Evolutionary conservation across 2,888 invertebrate genomes (phyloP), one percentile per base, ranked within the genome.

Genomic region (Stegophylla sp.): DNA sequence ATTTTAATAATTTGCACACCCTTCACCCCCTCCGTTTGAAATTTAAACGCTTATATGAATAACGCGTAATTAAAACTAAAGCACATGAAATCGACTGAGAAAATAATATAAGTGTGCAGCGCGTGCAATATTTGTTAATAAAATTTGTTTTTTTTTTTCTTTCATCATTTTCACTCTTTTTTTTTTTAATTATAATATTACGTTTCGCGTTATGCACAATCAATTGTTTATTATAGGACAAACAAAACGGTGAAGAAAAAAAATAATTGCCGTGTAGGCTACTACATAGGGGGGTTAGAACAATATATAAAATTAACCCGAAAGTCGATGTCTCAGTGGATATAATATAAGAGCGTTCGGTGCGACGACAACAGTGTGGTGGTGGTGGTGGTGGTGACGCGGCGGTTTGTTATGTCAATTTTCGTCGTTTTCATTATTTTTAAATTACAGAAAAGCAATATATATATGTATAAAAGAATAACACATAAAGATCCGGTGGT

Each of bases 361-460:
- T 5, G 7, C 23, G n/a, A 3, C 28, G 61, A 28, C 23, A 28
- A 28, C 61, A n/a, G n/a, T n/a, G n/a, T n/a, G n/a, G n/a, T n/a
- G n/a, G n/a, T n/a, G n/a, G n/a, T n/a, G n/a, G n/a, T n/a, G n/a
- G n/a, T n/a, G n/a, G n/a, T n/a, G n/a, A n/a, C n/a, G n/a, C n/a
- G 28, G 17, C 26, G 12, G 26, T 5, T 0, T 34, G 20, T 0
- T 15, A 23, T 72, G 41, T 56, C 4, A 74, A 48, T 61, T 61
- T 73, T 74, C 9, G 4, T 3, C 20, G 10, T 63, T 48, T 63
- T 63, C 61, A 74, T 74, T 63, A 63, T 45, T 74, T 63, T 74
- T 63, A 63, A 74, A 74, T 74, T 63, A 63, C 15, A 15, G 2
- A 48, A 61, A 61, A 63, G 26, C 48, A 61, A 74, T 74, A 74